Evolutionary conservation across 2,888 invertebrate genomes (phyloP).

Genomic region (Alloscopus bannaensis): DNA sequence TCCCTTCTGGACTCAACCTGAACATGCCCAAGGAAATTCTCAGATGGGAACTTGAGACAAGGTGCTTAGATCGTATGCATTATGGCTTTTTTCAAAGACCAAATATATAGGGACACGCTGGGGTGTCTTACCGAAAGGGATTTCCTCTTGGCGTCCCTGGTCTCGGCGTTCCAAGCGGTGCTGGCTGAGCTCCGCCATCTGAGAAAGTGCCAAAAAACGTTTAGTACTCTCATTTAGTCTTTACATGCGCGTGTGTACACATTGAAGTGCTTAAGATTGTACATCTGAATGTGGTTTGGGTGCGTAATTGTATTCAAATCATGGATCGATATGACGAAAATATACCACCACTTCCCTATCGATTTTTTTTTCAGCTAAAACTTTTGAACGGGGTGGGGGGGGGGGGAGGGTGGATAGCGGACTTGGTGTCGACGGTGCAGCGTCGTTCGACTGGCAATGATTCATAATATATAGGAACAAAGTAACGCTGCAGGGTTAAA

Average conservation of each 20-base stretch:
- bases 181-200: constrained; percentile 23
- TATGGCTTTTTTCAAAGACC: neutral
- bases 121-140: constrained; percentile 47
- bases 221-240: neutral
- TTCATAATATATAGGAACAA: too few relatives aligned
- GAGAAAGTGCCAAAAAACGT: neutral
- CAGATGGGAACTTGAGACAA: neutral
- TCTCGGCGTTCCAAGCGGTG: constrained; percentile 51
- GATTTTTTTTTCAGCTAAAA: too few relatives aligned
- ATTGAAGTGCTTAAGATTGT: too few relatives aligned
- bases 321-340: neutral
- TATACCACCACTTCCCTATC: neutral
- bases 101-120: neutral
- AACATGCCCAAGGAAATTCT: neutral
- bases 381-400: too few relatives aligned
- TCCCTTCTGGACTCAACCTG: constrained; percentile 54
- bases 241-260: too few relatives aligned
- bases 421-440: too few relatives aligned
- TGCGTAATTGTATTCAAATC: too few relatives aligned
- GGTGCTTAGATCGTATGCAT: neutral
- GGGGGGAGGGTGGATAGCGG: too few relatives aligned
- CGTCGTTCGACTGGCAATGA: too few relatives aligned
- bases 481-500: too few relatives aligned
- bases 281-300: too few relatives aligned
- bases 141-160: constrained; percentile 59